Base-by-base conservation (phyloP, 2,797 vertebrate genomes). In the Anguilla marmorata region DNA sequence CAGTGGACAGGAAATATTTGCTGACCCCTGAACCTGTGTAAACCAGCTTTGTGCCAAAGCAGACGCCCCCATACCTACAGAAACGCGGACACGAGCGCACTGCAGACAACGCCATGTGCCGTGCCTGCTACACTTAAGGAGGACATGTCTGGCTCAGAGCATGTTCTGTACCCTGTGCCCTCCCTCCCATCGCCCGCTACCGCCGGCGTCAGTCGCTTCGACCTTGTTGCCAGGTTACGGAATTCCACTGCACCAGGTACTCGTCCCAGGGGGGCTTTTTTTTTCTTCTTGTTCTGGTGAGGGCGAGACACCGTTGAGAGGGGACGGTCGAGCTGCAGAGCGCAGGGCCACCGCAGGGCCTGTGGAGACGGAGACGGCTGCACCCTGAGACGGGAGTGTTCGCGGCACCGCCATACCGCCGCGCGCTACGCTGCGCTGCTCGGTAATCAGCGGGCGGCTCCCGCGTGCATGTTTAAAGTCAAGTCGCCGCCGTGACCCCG, bases 161-260 rank as follows among this genome's bases (percentile, higher is more conserved):
- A 12, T 82, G 79, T 82, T 48, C 79, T 50, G 79, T n/a, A 80
- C 76, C 74, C 74, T 41, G 79, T n/a, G 2, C 88, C 48, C 0
- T 0, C 56, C 74, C 21, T 30, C 84, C 88, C 88, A 89, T 91
- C 91, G 58, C 86, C 16, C 48, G 86, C 89, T 63, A 33, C 80
- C 30, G 0, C 79, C 21, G 12, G 45, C 88, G 91, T 92, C 87
- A 89, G 88, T 90, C 91, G 91, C 90, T 92, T 85, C 48, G 30
- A 66, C 82, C 56, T 24, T n/a, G 90, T 93, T 93, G 92, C 92
- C 92, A 92, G 90, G 93, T 90, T 90, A 94, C 93, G 83, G 91
- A 88, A 90, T 93, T 90, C 89, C 90, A 56, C 85, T 86, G 88
- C 88, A 89, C 84, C 89, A 84, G 0, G 80, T 80, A 85, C 58